Evolutionary conservation across 1,140 invertebrate genomes (phyloP), one percentile per base, ranked within the genome.

Genomic region (Zaprionus inermis): DNA sequence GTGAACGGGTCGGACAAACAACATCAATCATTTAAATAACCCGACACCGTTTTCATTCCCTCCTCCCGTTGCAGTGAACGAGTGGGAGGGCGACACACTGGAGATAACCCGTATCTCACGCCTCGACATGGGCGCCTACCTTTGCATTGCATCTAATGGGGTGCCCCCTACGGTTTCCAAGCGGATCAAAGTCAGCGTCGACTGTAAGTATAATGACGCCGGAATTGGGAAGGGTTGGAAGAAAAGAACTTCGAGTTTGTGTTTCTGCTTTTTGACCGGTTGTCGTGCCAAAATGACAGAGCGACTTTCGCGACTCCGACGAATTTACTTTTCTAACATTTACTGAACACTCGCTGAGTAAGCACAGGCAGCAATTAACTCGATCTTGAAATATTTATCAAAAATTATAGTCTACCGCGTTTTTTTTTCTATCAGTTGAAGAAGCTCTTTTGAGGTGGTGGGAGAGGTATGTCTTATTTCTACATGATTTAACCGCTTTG

Each of bases 111-210:
- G 96, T 76, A 97, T 98, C 77, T 97, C 97, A 28, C 94, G 97
- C 57, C 93, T 98, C 54, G 97, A 97, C 86, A 98, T 98, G 97
- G 97, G 97, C 16, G 96, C 96, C 36, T 98, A 98, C 93, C 94
- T 98, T 36, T 98, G 97, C 92, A 97, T 98, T 58, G 91, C 92
- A 79, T 93, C 91, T 86, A 96, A 96, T 85, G 95, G 95, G 3
- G 95, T 96, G 30, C 96, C 96, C 32, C 96, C 96, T 2, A 95
- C 95, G 49, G 97, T 98, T 71, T 97, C 96, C 92, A 98, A 98
- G 92, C 94, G 97, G 91, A 97, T 98, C 82, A 97, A 97, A 95
- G 96, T 98, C 88, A 97, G 97, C 93, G 97, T 98, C 44, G 97
- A 98, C 92, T 98, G 97, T 98, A 93, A 97, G 97, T 97, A 92